phyloP scores from a whole-genome alignment of 2,888 invertebrate species.

The Lutraria lutraria region DNA sequence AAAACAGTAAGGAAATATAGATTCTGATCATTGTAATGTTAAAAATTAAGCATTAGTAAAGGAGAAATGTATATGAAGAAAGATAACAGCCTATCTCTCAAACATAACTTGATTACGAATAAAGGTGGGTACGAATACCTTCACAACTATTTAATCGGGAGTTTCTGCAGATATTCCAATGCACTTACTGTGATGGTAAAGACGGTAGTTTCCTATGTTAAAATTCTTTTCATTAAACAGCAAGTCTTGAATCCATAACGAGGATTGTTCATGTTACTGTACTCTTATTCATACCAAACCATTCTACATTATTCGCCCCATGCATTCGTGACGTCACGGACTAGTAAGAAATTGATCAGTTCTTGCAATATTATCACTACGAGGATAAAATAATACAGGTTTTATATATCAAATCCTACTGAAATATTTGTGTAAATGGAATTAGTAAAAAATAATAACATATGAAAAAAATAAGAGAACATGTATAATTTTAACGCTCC shows the following conservation, averaged over 20 bases:
- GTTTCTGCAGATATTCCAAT: neutral
- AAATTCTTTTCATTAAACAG: neutral
- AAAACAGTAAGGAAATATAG: no score
- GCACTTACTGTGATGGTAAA: neutral
- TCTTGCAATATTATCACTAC: neutral
- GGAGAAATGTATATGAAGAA: neutral
- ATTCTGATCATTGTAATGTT: no score
- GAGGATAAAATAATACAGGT: neutral
- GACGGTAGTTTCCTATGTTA: neutral
- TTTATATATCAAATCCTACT: neutral
- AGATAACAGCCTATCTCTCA: neutral
- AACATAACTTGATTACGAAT: slow-evolving; percentile 15
- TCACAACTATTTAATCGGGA: slow-evolving; percentile 5
- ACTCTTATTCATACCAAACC: slow-evolving; percentile 7
- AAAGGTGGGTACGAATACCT: neutral
- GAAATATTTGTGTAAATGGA: neutral
- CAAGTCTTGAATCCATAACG: neutral
- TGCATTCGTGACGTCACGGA: slow-evolving; percentile 23
- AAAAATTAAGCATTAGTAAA: no score
- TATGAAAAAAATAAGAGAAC: slow-evolving; percentile 3
- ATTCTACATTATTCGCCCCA: slow-evolving; percentile 22
- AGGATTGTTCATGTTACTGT: slow-evolving; percentile 6
- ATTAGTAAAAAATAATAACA: neutral
- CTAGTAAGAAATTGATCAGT: neutral
- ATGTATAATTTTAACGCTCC: slow-evolving; percentile 31